phyloP scores from a whole-genome alignment of 2,888 invertebrate genomes.

The Strigamia crassipes region DNA sequence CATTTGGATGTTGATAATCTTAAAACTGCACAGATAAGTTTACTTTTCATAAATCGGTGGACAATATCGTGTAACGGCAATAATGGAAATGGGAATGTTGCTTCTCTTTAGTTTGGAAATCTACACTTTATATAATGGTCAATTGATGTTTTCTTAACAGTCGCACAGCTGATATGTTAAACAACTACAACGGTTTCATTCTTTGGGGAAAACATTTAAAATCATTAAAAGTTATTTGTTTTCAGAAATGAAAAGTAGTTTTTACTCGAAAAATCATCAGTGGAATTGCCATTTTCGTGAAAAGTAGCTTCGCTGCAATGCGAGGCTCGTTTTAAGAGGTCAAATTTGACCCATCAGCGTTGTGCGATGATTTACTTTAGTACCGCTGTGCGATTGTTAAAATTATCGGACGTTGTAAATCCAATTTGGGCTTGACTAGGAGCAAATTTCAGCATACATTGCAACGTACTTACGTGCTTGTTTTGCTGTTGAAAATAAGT shows the following conservation, averaged over 20 bases:
- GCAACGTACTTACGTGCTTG: background rate
- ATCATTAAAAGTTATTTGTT: too few relatives aligned
- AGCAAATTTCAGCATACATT: slow-evolving; percentile 7
- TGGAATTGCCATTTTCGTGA: too few relatives aligned
- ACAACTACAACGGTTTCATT: too few relatives aligned
- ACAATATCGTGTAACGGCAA: slow-evolving; percentile 14
- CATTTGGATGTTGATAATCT: background rate
- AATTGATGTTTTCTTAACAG: too few relatives aligned
- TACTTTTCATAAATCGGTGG: background rate
- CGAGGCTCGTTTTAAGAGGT: too few relatives aligned
- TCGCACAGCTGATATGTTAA: too few relatives aligned
- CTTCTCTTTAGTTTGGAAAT: background rate
- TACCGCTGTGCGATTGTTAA: background rate
- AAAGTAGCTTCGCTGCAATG: too few relatives aligned
- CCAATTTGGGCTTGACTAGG: background rate
- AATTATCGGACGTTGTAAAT: background rate
- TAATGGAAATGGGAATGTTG: slow-evolving; percentile 18
- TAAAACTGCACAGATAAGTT: slow-evolving; percentile 5
- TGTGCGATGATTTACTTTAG: background rate
- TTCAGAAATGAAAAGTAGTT: too few relatives aligned
- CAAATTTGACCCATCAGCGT: too few relatives aligned
- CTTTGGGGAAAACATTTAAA: too few relatives aligned
- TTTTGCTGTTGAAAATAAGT: background rate
- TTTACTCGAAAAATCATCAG: too few relatives aligned
- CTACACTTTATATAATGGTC: background rate